Conservation (phyloP, 1,140 invertebrate species). For the Muscidifurax raptorellus region DNA sequence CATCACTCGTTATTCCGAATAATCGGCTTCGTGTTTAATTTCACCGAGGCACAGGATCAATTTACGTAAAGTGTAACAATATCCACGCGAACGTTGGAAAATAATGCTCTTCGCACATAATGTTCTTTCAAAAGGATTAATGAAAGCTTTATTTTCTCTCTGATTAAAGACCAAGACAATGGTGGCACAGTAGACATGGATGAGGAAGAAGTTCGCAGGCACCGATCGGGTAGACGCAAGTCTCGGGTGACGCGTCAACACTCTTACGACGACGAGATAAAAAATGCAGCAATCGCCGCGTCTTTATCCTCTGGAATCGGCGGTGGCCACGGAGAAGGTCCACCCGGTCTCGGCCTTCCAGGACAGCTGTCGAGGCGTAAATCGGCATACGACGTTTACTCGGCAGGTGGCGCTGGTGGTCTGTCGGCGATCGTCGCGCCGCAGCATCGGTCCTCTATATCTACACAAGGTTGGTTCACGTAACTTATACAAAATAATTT, state of each 20-base stretch:
- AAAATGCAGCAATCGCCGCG: constrained; percentile 68
- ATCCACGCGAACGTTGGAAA: too few relatives aligned
- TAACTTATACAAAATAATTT: background rate
- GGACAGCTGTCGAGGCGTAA: constrained; percentile 83
- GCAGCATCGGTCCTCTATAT: constrained; percentile 70
- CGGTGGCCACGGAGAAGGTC: constrained; percentile 65
- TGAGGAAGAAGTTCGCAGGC: constrained; percentile 67
- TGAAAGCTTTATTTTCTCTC: background rate
- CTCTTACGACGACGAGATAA: constrained; percentile 87
- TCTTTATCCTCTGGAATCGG: constrained; percentile 52
- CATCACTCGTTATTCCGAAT: background rate
- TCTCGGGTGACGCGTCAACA: constrained; percentile 85
- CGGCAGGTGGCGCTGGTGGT: constrained; percentile 62
- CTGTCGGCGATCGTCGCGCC: constrained; percentile 66
- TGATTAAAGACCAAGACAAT: constrained; percentile 53
- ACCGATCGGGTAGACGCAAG: constrained; percentile 75
- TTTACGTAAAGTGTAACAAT: background rate
- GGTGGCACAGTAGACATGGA: constrained; percentile 54
- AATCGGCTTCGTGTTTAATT: background rate
- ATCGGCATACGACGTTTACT: constrained; percentile 88
- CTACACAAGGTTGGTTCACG: constrained; percentile 68
- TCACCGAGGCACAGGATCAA: background rate
- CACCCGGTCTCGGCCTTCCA: constrained; percentile 78
- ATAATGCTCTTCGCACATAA: too few relatives aligned
- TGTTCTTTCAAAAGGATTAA: too few relatives aligned